Conservation (phyloP, 1,140 invertebrate species). For the Colletes latitarsis region DNA sequence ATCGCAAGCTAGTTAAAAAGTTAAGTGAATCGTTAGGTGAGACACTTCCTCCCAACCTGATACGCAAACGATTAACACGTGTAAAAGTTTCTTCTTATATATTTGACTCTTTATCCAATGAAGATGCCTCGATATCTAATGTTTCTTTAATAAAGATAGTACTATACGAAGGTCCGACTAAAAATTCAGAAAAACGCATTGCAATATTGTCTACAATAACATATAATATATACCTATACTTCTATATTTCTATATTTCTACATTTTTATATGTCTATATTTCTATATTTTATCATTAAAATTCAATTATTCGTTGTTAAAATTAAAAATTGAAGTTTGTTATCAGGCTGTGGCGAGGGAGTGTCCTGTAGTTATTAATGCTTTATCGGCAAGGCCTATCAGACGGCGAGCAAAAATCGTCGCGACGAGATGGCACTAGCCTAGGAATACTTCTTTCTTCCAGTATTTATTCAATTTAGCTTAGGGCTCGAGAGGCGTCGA, state of each 20-base stretch:
- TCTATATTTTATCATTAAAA: background rate
- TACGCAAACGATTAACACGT: constrained; percentile 33
- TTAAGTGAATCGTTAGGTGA: constrained; percentile 30
- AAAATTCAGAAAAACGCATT: too few species aligned
- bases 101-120: background rate
- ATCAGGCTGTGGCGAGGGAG: constrained; percentile 44
- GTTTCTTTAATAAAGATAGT: too few species aligned
- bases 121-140: too few species aligned
- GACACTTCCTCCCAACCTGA: constrained; percentile 39
- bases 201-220: background rate
- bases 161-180: too few species aligned
- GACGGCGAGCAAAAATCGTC: constrained; percentile 33
- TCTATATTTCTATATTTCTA: background rate
- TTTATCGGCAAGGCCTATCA: constrained; percentile 59
- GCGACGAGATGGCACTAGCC: constrained; percentile 60
- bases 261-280: too few species aligned
- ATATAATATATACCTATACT: background rate
- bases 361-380: constrained; percentile 27
- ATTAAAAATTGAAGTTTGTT: background rate
- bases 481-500: constrained; percentile 59
- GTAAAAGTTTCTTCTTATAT: background rate
- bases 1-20: constrained; percentile 80
- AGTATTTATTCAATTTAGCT: constrained; percentile 76
- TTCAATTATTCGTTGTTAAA: background rate
- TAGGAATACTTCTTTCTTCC: constrained; percentile 75